Base-by-base conservation (phyloP, 2,797 vertebrate species). In the Helicolenus hilgendorfi region DNA sequence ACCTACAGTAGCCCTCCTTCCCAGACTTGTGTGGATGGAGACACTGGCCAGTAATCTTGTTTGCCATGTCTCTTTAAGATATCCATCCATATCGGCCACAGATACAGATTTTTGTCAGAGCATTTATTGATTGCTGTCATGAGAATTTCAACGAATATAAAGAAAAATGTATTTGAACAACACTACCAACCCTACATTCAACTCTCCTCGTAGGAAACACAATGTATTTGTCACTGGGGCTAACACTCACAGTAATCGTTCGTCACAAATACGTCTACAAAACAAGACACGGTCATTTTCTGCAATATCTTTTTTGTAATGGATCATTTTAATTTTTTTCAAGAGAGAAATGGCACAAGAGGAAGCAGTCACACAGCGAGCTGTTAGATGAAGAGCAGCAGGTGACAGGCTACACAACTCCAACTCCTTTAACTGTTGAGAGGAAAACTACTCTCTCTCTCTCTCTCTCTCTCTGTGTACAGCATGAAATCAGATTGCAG, bases 1-100 rank as follows among this genome's bases (percentile, higher is more conserved):
- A 55, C 53, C n/a, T 55, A 22, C 53, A 55, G 45, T n/a, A 15
- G 2, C 10, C 35, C 1, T 1, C 56, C 36, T 69, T 41, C 55
- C 18, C 59, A 27, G 22, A 70, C 65, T 36, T 35, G 7, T 45
- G 55, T 65, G 55, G 55, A 77, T 7, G 38, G 36, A 78, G 55
- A 84, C 45, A 49, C 27, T 41, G 71, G 58, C 58, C 59, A 3
- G 20, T 70, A 71, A 80, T 74, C 77, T 58, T 55, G 36, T 86
- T 81, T 76, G 20, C 33, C 5, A 0, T 49, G 18, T 38, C 49
- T 68, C 58, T 70, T 62, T 18, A n/a, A 26, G n/a, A 1, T 62
- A 55, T 55, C 53, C 18, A 38, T 63, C 53, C 18, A 38, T 63
- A n/a, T 55, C 45, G 9, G 3, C 7, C 45, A 49, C 7, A 20